These are phyloP conservation scores for Actinia equina DNA, from an alignment of 64 coral and sea anemone genomes.

Conservation along the genomic window DNA sequence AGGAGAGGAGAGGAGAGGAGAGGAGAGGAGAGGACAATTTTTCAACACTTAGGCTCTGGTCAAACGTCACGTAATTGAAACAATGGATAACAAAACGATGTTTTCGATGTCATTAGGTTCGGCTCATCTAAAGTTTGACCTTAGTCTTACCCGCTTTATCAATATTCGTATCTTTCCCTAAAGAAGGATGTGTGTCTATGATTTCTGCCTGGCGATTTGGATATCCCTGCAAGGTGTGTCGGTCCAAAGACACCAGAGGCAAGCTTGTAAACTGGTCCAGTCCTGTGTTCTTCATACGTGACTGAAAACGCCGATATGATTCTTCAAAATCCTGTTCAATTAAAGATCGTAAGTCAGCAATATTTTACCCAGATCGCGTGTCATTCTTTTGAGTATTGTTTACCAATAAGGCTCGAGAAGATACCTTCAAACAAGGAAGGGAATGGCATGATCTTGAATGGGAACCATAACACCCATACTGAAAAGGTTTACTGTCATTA, in stretches of 20 bases:
- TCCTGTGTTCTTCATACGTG: conserved; percentile 59
- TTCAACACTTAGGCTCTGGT: too few relatives aligned
- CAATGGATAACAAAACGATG: too few relatives aligned
- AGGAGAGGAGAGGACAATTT: neutral
- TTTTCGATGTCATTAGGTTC: too few relatives aligned
- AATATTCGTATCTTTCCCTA: conserved; percentile 1
- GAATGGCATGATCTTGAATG: too few relatives aligned
- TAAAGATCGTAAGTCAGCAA: neutral
- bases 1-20: too few relatives aligned
- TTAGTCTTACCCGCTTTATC: neutral
- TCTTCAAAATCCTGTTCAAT: conserved; percentile 52
- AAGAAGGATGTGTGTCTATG: neutral
- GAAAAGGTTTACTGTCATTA: too few relatives aligned
- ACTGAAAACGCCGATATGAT: conserved; percentile 52
- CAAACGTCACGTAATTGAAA: too few relatives aligned
- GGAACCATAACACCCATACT: too few relatives aligned
- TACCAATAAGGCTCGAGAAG: too few relatives aligned
- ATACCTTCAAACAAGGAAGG: too few relatives aligned
- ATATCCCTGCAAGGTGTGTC: neutral
- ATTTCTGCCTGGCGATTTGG: neutral
- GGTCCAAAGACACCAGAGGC: neutral
- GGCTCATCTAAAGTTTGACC: too few relatives aligned
- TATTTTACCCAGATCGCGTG: neutral
- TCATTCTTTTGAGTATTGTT: neutral
- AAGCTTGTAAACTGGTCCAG: conserved; percentile 13